Percentiles rank a stretch among this genome's conserved stretches.
Evolutionary conservation across 2,888 invertebrate species (phyloP).

Genomic region (Hecatera dysodea): DNA sequence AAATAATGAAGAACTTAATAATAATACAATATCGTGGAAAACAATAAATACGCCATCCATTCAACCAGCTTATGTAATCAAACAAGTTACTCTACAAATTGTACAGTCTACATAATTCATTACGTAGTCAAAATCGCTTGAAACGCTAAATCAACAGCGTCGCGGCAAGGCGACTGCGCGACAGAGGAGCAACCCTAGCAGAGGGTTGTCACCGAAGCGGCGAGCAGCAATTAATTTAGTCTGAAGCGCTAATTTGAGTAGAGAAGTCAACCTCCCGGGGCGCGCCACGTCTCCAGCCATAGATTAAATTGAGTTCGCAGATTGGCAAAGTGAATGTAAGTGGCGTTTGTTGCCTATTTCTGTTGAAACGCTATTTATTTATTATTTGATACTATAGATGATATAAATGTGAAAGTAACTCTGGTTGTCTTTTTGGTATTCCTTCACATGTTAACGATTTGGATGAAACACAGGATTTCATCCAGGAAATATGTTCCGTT

Average conservation of each 20-base stretch:
- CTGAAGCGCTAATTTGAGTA: slow-evolving; percentile 86
- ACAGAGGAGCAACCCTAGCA: slow-evolving; percentile 60
- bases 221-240: slow-evolving; percentile 85
- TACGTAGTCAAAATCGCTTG: slow-evolving; percentile 47
- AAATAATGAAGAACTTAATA: not conserved
- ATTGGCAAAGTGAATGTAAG: slow-evolving; percentile 37
- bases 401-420: no score
- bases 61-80: slow-evolving; percentile 6
- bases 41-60: not conserved
- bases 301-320: slow-evolving; percentile 67
- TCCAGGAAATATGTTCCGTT: no score
- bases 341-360: not conserved
- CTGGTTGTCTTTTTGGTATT: no score
- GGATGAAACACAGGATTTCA: no score
- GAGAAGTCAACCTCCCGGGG: slow-evolving; percentile 73
- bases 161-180: slow-evolving; percentile 1
- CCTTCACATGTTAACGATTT: no score
- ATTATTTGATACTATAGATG: not conserved
- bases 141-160: slow-evolving; percentile 51
- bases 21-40: not conserved
- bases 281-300: slow-evolving; percentile 43
- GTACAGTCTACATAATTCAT: slow-evolving; percentile 48
- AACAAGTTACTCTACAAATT: slow-evolving; percentile 34
- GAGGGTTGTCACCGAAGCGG: slow-evolving; percentile 81
- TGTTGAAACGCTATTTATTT: not conserved